Percentiles rank a stretch among this genome's conserved stretches.
Evolutionary conservation across 1,140 invertebrate species (phyloP).

Genomic region (Heliconius melpomene): DNA sequence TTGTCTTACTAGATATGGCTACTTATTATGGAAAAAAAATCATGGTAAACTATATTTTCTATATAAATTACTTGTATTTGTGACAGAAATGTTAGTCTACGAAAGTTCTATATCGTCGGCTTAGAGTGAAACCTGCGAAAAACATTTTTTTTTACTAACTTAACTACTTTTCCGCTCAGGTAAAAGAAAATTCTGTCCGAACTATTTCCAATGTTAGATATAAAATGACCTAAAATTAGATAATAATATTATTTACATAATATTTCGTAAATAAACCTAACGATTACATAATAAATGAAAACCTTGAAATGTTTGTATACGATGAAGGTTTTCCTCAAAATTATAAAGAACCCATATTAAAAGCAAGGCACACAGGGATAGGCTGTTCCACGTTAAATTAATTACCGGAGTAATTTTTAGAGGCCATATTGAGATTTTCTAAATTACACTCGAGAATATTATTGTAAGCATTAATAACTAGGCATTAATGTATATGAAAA

Average conservation of each 20-base stretch:
- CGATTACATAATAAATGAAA: not conserved
- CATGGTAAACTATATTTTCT: not conserved
- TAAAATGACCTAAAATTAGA: too few species aligned
- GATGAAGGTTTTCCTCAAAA: not conserved
- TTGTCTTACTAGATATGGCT: not conserved
- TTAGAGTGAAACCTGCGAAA: too few species aligned
- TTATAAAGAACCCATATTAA: slow-evolving; percentile 4
- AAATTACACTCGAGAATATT: too few species aligned
- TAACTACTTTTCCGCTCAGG: too few species aligned
- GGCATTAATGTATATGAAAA: too few species aligned
- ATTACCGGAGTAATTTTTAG: not conserved
- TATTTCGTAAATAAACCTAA: not conserved
- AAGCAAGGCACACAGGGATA: not conserved
- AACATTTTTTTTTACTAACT: too few species aligned
- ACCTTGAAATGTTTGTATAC: not conserved
- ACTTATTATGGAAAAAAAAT: not conserved
- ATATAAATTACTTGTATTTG: not conserved
- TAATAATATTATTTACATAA: not conserved
- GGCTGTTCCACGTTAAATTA: slow-evolving; percentile 5
- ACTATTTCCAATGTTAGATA: too few species aligned
- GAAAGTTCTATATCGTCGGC: not conserved
- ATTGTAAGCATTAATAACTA: too few species aligned
- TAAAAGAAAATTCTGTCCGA: too few species aligned
- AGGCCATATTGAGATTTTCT: too few species aligned
- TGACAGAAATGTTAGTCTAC: not conserved